Base-by-base conservation (phyloP, 2,888 invertebrate genomes). In the Pyrrhosoma nymphula region DNA sequence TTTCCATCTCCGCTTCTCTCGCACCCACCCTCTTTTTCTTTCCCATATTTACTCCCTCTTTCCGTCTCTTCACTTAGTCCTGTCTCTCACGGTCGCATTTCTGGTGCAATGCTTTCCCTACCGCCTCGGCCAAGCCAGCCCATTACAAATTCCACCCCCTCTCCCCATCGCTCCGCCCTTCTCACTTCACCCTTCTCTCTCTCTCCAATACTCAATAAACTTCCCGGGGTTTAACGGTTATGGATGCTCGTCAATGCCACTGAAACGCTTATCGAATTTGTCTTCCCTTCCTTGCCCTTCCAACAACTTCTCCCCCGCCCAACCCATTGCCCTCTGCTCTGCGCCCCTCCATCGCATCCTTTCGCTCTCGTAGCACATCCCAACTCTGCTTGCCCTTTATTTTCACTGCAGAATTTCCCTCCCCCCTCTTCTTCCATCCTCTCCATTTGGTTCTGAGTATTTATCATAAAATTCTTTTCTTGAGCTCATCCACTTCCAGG, bases 221-320 rank as follows among this genome's bases (percentile, higher is more conserved):
- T 69, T 93, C 75, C 93, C 69, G 69, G 69, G 93, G 93, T 93
- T 93, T 93, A 93, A 93, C 93, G 93, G 93, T 93, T 93, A 93
- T 93, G 93, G 93, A 93, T 93, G 93, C 93, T 93, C 93, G 93
- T 93, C 93, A 93, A 93, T 93, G 93, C 93, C 93, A 93, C 69
- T 93, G 93, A 47, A 93, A 93, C 93, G 93, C 93, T 93, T 93
- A 93, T 93, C 93, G 93, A 93, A 93, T 93, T 93, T 93, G 93
- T 93, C 93, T 69, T 91, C 63, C 63, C 63, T 91, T 60, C 63
- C 91, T 93, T 93, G 69, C 93, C 63, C 93, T 60, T 93, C 89
- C 47, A 47, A 56, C 89, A n/a, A 47, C 55, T 47, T 93, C 39
- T 75, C 93, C 63, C 39, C 35, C 47, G 2, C 4, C 93, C 60